Evolutionary conservation across 2,888 invertebrate genomes (phyloP).

Genomic region (Lumbricus terrestris): DNA sequence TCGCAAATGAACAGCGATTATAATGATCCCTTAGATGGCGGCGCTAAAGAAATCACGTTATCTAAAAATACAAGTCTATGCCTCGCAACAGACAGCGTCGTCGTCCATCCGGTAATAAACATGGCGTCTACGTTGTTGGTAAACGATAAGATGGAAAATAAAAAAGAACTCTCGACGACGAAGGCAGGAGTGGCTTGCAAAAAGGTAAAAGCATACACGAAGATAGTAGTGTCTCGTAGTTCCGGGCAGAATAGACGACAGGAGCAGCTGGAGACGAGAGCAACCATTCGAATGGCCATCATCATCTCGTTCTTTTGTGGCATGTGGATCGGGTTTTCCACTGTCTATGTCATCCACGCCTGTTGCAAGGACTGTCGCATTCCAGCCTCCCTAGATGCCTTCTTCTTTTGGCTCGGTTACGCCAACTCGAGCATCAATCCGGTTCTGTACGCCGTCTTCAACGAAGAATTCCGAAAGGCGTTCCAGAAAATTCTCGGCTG

Average conservation of each 20-base stretch:
- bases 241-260: background rate
- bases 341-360: conserved; percentile 55
- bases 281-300: conserved; percentile 59
- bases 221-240: background rate
- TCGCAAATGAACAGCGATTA: background rate
- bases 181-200: background rate
- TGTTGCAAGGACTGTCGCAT: conserved; percentile 44
- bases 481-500: conserved; percentile 47
- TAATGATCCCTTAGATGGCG: background rate
- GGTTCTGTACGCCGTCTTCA: conserved; percentile 58
- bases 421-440: conserved; percentile 58
- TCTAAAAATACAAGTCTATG: background rate
- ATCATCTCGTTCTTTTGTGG: conserved; percentile 58
- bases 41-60: background rate
- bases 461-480: conserved; percentile 57
- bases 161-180: background rate
- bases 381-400: conserved; percentile 49
- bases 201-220: background rate
- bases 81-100: background rate
- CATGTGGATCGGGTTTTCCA: conserved; percentile 60
- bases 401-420: conserved; percentile 59
- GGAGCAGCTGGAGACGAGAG: conserved; percentile 55
- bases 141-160: background rate
- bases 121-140: background rate
- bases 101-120: background rate